phyloP scores from a whole-genome alignment of 2,888 invertebrate genomes.

The Tipula lateralis region DNA sequence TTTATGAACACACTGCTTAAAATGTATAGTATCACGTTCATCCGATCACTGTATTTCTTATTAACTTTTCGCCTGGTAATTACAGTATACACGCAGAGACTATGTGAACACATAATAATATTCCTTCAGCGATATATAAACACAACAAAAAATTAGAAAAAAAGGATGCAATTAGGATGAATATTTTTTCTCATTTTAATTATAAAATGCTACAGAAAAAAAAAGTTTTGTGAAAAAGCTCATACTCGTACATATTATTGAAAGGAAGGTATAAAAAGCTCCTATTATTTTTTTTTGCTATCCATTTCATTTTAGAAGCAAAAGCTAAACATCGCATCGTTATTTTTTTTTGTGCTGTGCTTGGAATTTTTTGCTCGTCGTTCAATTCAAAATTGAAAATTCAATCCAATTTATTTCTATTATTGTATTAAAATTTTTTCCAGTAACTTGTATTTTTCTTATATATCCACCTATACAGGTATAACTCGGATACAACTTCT shows the following conservation, averaged over 20 bases:
- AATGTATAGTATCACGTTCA: too few relatives aligned
- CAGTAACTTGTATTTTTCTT: not conserved
- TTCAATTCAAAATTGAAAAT: constrained; percentile 19
- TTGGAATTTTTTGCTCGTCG: not conserved
- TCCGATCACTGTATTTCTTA: too few relatives aligned
- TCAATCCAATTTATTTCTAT: constrained; percentile 19
- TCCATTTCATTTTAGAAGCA: not conserved
- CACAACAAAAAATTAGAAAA: not conserved
- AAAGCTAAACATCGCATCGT: constrained; percentile 11
- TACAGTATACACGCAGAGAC: not conserved
- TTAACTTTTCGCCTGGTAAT: not conserved
- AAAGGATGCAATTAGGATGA: constrained; percentile 8
- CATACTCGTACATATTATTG: not conserved
- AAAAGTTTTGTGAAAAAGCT: not conserved
- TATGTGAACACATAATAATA: not conserved
- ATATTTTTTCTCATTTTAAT: not conserved
- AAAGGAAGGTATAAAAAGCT: not conserved
- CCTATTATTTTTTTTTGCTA: not conserved
- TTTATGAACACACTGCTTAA: too few relatives aligned
- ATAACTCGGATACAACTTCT: not conserved
- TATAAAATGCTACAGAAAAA: not conserved
- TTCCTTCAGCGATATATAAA: not conserved
- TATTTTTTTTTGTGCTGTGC: not conserved
- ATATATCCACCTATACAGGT: not conserved
- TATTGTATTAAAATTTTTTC: constrained; percentile 24